Conservation (phyloP, 2,888 invertebrate species). For the Glyphotaelius pellucidus region DNA sequence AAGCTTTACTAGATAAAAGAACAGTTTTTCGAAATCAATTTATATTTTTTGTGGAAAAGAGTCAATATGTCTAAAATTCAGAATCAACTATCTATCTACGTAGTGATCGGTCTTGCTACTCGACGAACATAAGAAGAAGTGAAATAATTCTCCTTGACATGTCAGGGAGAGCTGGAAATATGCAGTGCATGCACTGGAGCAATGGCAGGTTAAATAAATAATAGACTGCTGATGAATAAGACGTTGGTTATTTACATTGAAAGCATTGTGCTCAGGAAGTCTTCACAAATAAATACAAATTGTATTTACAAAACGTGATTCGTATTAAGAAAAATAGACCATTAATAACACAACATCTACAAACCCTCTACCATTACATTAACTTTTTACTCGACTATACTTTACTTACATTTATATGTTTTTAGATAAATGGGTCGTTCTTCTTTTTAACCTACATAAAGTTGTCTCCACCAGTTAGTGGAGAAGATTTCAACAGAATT, state of each 20-base stretch:
- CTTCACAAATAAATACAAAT: not conserved
- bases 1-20: no score
- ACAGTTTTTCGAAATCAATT: no score
- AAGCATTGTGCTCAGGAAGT: not conserved
- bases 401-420: no score
- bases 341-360: not conserved
- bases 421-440: not conserved
- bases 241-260: not conserved
- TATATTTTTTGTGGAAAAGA: no score
- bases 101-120: not conserved
- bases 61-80: no score
- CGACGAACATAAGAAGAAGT: not conserved
- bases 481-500: no score
- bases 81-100: not conserved
- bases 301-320: not conserved
- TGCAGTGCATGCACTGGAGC: not conserved
- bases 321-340: not conserved
- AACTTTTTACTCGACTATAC: not conserved
- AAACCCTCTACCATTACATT: not conserved
- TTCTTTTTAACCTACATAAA: no score
- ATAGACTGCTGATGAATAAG: not conserved
- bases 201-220: not conserved
- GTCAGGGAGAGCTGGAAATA: no score
- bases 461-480: no score
- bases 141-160: not conserved